Conservation (phyloP, 2,888 invertebrate species). For the Dynastes grantii region DNA sequence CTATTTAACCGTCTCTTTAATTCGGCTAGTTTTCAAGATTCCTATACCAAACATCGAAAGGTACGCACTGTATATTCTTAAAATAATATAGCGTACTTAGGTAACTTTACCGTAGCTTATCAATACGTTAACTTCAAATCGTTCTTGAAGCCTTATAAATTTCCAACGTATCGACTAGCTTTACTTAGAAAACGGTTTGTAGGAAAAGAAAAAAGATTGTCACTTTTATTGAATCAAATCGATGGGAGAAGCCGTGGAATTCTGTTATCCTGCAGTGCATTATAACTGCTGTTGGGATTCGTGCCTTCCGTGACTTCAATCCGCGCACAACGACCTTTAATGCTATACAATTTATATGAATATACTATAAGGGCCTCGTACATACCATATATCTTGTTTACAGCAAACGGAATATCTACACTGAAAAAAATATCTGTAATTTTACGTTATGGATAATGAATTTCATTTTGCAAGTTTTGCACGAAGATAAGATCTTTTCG, state of each 20-base stretch:
- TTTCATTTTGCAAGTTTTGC: no score
- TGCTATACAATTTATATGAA: constrained; percentile 39
- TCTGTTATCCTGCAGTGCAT: constrained; percentile 34
- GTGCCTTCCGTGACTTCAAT: constrained; percentile 45
- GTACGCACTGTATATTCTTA: no score
- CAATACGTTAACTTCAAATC: no score
- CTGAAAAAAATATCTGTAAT: neutral
- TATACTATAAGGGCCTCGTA: constrained; percentile 2
- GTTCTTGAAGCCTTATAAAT: neutral
- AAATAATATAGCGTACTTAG: no score
- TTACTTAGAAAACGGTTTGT: constrained; percentile 7
- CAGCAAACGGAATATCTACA: neutral
- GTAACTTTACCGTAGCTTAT: no score
- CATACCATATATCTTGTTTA: constrained; percentile 27
- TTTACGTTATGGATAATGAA: neutral
- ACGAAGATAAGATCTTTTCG: no score
- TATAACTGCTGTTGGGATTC: constrained; percentile 26
- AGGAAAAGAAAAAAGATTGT: constrained; percentile 11
- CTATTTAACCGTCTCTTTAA: no score
- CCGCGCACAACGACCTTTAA: constrained; percentile 39
- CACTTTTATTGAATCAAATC: constrained; percentile 37
- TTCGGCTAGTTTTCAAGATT: no score
- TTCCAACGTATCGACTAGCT: neutral
- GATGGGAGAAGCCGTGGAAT: constrained; percentile 31
- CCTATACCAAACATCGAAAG: no score